Base-by-base conservation (phyloP, 2,888 invertebrate genomes). In the Folsomia manolachei region DNA sequence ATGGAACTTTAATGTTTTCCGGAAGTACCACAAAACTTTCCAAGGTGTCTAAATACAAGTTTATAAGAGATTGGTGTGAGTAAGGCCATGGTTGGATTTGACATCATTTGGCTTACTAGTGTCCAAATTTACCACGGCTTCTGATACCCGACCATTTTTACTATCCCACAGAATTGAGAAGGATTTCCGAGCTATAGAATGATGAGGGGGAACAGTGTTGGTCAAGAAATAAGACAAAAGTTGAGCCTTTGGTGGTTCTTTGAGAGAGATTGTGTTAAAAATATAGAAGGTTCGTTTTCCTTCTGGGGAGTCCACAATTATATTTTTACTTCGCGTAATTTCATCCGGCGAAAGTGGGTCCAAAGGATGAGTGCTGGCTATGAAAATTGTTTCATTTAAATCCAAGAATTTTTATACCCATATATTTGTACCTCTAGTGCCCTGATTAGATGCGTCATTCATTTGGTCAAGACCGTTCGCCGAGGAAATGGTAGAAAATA, bases 181-280 rank as follows among this genome's bases (percentile, higher is more conserved):
- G 4, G 60, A n/a, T 60, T n/a, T 21, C 7, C 60, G 7, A 7
- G 60, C 9, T 9, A 60, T 9, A 4, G n/a, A n/a, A n/a, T 7
- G n/a, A 9, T n/a, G 4, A 7, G 60, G 60, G 7, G 60, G 60
- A 60, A 9, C 39, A 4, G 39, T 39, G 14, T 14, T 39, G 2
- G 69, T 23, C 7, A 71, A 21, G n/a, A 71, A 75, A 11, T 27
- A 73, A 1, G 56, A 52, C n/a, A 65, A 25, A 1, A 73, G 19
- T 1, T 39, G 2, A 11, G 65, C 56, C 26, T 75, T 75, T 1
- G 71, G 67, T 1, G 75, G 75, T 27, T 75, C 75, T 9, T 71
- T 62, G 1, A 75, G 60, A 1, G 61, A 61, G 26, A 67, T 67
- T 52, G 52, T 21, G 56, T 53, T 71, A 66, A 67, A 75, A 61